Evolutionary conservation across 2,113 vertebrate genomes (phyloP).

Genomic region (Calidris pugnax): DNA sequence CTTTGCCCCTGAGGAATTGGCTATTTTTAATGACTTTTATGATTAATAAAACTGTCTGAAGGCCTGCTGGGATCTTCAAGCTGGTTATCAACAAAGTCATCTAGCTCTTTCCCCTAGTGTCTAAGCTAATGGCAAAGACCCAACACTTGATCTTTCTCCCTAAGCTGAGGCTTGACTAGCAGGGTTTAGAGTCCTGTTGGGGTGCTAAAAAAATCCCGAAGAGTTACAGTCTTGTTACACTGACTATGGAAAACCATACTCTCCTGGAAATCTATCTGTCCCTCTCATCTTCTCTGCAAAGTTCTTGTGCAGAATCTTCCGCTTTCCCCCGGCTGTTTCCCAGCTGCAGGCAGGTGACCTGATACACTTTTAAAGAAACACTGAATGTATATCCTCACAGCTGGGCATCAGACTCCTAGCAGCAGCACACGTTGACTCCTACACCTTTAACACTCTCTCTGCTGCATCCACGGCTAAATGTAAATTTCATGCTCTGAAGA

Average conservation of each 20-base stretch:
- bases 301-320: neutral
- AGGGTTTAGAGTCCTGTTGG: neutral
- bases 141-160: neutral
- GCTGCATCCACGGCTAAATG: neutral
- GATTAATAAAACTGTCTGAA: conserved; percentile 60
- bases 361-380: neutral
- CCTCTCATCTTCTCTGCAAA: neutral
- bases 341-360: conserved; percentile 20
- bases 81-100: conserved; percentile 42
- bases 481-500: neutral
- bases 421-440: neutral
- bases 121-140: conserved; percentile 26
- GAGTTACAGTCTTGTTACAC: neutral
- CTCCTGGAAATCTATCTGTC: neutral
- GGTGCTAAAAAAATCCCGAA: neutral
- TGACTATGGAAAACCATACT: neutral
- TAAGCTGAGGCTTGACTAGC: neutral
- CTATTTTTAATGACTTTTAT: conserved; percentile 40
- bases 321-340: neutral
- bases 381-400: neutral
- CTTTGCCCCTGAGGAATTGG: conserved; percentile 12
- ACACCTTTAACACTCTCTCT: neutral
- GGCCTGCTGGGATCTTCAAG: conserved; percentile 28
- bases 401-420: neutral
- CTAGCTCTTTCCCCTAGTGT: conserved; percentile 8